Evolutionary conservation across 2,888 invertebrate species (phyloP).

Genomic region (Cylindroiulus punctatus): DNA sequence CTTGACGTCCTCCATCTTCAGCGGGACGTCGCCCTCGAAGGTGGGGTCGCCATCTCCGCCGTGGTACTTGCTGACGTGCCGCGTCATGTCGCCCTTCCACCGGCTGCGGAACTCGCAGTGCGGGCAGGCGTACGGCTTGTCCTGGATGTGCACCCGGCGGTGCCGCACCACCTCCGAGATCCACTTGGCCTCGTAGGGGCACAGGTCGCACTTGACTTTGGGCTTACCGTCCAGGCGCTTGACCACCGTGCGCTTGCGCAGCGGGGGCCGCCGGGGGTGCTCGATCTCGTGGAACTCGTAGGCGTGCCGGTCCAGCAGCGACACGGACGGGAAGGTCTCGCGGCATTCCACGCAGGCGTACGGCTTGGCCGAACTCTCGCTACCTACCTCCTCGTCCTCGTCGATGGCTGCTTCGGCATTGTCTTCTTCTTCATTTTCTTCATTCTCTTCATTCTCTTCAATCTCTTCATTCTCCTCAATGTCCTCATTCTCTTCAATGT

Average conservation of each 20-base stretch:
- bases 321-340: conserved; percentile 36
- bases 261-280: neutral
- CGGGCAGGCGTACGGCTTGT: conserved; percentile 58
- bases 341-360: conserved; percentile 52
- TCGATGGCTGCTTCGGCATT: conserved; percentile 52
- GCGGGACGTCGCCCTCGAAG: neutral
- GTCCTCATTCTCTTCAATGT: conserved; percentile 55
- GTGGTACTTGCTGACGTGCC: conserved; percentile 58
- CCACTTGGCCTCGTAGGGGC: conserved; percentile 76
- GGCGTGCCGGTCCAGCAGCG: conserved; percentile 42
- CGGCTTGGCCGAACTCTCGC: neutral
- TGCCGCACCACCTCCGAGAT: conserved; percentile 83
- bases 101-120: conserved; percentile 57
- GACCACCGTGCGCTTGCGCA: neutral
- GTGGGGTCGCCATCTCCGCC: conserved; percentile 45
- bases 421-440: conserved; percentile 2
- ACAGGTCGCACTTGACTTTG: conserved; percentile 56
- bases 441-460: conserved; percentile 55
- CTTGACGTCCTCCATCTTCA: neutral
- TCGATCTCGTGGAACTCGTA: conserved; percentile 53
- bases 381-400: conserved; percentile 43
- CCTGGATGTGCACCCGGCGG: conserved; percentile 70
- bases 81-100: conserved; percentile 58
- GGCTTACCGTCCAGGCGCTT: conserved; percentile 43
- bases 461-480: conserved; percentile 37